Percentiles rank a stretch among this genome's conserved stretches.
Conservation (phyloP, 2,888 invertebrate species). For the Sericinus montela region DNA sequence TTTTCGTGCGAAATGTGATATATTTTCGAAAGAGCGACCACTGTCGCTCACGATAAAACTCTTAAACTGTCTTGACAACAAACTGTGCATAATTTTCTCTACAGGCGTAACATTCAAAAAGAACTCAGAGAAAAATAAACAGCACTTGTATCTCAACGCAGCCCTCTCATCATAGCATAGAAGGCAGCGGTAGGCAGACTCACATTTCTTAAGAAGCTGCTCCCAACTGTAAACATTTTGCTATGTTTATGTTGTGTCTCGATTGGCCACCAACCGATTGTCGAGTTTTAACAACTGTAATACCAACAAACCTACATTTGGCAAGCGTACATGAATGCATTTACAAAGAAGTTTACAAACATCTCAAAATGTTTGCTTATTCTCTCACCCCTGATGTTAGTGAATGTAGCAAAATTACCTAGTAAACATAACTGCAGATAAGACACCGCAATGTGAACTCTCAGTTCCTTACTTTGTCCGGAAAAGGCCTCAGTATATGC, state of each 20-base stretch:
- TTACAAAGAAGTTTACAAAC: constrained; percentile 13
- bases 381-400: background rate
- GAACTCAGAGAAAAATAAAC: constrained; percentile 62
- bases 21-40: constrained; percentile 22
- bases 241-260: constrained; percentile 53
- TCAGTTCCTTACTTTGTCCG: constrained; percentile 8
- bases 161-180: constrained; percentile 61
- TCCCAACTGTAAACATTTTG: constrained; percentile 55
- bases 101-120: constrained; percentile 52
- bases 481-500: constrained; percentile 20
- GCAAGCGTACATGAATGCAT: constrained; percentile 6
- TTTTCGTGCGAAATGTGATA: constrained; percentile 24
- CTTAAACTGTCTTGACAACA: constrained; percentile 50
- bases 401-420: constrained; percentile 4
- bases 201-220: constrained; percentile 62
- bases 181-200: constrained; percentile 33
- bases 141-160: constrained; percentile 67
- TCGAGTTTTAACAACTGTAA: constrained; percentile 39
- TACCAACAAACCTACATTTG: constrained; percentile 20
- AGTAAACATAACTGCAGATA: constrained; percentile 5
- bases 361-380: constrained; percentile 10
- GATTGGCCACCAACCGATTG: constrained; percentile 35
- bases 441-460: constrained; percentile 5
- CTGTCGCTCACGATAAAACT: constrained; percentile 27
- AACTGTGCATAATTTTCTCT: constrained; percentile 58